These are phyloP conservation scores for Mesochorus sp. DNA, from an alignment of 2,888 invertebrate species.

Conservation along the genomic window DNA sequence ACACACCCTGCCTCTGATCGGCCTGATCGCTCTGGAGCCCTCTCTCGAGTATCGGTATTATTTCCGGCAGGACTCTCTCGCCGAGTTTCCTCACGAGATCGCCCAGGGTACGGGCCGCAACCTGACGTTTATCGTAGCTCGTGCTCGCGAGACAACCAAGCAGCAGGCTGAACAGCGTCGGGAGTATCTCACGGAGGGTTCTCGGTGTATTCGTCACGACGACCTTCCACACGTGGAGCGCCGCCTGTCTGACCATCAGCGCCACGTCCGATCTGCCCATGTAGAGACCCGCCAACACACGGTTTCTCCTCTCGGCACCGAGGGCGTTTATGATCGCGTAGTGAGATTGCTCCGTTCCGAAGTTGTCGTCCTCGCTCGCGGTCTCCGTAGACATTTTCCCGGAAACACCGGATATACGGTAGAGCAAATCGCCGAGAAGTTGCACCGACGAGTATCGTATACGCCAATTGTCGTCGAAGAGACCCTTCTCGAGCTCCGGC, in stretches of 20 bases:
- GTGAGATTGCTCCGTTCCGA: conserved; percentile 98
- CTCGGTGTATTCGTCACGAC: conserved; percentile 99
- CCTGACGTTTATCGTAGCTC: conserved; percentile 97
- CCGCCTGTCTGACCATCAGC: conserved; percentile 97
- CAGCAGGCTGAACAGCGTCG: conserved; percentile 95
- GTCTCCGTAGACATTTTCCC: conserved; percentile 99
- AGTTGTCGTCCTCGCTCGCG: conserved; percentile 99
- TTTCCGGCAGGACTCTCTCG: conserved; percentile 98
- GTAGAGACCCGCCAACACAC: conserved; percentile 96
- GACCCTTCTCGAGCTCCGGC: conserved; percentile 95
- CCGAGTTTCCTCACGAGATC: conserved; percentile 98
- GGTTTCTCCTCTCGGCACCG: conserved; percentile 94
- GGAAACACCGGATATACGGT: conserved; percentile 97
- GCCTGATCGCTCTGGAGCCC: conserved; percentile 95
- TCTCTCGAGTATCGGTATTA: conserved; percentile 97
- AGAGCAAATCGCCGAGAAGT: conserved; percentile 96
- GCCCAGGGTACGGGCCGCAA: conserved; percentile 97
- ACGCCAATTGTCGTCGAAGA: conserved; percentile 99
- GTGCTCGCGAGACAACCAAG: conserved; percentile 97
- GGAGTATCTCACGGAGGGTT: conserved; percentile 97
- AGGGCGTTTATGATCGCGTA: conserved; percentile 94
- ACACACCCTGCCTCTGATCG: conserved; percentile 99
- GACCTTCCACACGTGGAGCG: conserved; percentile 99
- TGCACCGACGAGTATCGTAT: conserved; percentile 97
- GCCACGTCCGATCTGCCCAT: conserved; percentile 99